Base-by-base conservation (phyloP, 2,797 vertebrate species). In the Distichodus sexfasciatus region DNA sequence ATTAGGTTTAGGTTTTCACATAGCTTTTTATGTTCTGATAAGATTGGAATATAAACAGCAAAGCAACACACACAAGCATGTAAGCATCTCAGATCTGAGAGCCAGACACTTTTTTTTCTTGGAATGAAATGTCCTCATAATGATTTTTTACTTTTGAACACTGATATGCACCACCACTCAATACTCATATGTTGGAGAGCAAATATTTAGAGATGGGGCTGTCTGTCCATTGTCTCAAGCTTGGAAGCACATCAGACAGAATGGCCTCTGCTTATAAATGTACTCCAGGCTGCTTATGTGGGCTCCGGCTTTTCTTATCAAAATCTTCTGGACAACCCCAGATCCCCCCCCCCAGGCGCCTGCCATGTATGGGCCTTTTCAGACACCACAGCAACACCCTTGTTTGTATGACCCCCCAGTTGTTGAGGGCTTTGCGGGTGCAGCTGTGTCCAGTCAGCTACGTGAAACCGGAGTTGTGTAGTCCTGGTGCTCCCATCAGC, bases 381-480 rank as follows among this genome's bases (percentile, higher is more conserved):
- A 68, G 84, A 82, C 84, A 78, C 66, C 87, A 95, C 93, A 96
- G 93, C 91, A 83, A 82, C 36, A 66, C 85, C 81, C 85, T 93
- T 96, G 93, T 96, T 88, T 91, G 76, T 80, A 81, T 69, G 51
- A 81, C 1, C n/a, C 77, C 89, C 83, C 95, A 96, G 94, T 95
- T 98, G 96, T 93, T 83, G 48, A 66, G 58, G 54, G 72, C 70
- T 55, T 81, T 84, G 73, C 67, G 76, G 74, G 78, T 89, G 89
- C 95, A 96, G 94, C 95, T 97, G 95, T 94, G 92, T 82, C 80
- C 5, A 64, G 80, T 89, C 83, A 91, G 87, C 83, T 76, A 84
- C 83, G 80, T 75, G 84, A 88, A 94, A 93, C 85, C 84, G 87
- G 90, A 95, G 91, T 88, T 85, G 87, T 82, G 87, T 85, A 90